Evolutionary conservation across 2,113 vertebrate species (phyloP), one percentile per base, ranked within the genome.

Genomic region (Pyrgilauda ruficollis): DNA sequence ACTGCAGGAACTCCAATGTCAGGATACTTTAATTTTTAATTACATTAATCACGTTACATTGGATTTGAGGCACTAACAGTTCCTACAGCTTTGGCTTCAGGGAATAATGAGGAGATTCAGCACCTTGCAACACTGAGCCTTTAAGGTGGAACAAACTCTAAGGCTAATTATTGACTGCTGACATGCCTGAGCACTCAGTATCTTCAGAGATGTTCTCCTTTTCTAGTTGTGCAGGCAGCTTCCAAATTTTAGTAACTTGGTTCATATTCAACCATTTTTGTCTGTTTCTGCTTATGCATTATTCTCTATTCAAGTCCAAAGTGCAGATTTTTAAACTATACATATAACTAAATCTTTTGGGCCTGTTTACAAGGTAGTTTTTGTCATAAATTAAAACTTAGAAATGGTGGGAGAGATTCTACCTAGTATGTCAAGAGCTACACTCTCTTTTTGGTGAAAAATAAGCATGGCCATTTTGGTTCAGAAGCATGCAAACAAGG

Each of bases 11-110:
- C 50, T 76, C 37, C 43, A 41, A 35, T 41, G 28, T 84, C 66
- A 75, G 82, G 55, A 90, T 47, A 37, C 13, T 64, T 70, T 81
- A 70, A 85, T 85, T 96, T 96, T 91, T 95, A 75, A 90, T 84
- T 68, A 47, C 44, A 56, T 87, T 78, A 63, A 82, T 93, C 49
- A 10, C 7, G 1, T 83, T 83, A 46, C 20, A 19, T 33, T 63
- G 46, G 84, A 31, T 89, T 89, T 87, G 84, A 89, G 70, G 87
- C 73, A 61, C 20, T 70, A 64, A 63, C n/a, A 50, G 69, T 47
- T 91, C 52, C 56, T 81, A 47, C 52, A 84, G 43, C 76, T 92
- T 80, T 86, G 37, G 66, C 43, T 77, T 94, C 64, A 58, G 43
- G 35, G 63, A 74, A 44, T 72, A 84, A 37, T 67, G 50, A 86